phyloP scores from a whole-genome alignment of 1,140 invertebrate genomes.

The Ylistrum balloti region DNA sequence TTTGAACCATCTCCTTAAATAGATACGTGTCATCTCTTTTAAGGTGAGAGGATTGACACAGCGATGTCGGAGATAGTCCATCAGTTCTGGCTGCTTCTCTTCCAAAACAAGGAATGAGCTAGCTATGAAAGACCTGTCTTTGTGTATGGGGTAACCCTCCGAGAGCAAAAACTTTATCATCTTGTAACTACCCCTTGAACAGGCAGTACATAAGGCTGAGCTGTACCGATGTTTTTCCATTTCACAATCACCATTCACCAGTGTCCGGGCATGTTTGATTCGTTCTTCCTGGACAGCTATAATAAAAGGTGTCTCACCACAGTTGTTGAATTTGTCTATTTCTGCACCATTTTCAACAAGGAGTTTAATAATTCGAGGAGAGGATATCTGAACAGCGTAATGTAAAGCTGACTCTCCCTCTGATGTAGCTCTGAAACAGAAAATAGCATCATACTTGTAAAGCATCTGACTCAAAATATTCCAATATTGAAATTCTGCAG shows the following conservation, averaged over 20 bases:
- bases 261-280: slow-evolving; percentile 50
- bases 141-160: slow-evolving; percentile 63
- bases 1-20: slow-evolving; percentile 45
- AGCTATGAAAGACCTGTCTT: slow-evolving; percentile 55
- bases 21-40: slow-evolving; percentile 54
- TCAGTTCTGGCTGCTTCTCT: slow-evolving; percentile 49
- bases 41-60: slow-evolving; percentile 52
- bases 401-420: slow-evolving; percentile 65
- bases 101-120: slow-evolving; percentile 52
- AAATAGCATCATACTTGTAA: not conserved
- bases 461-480: no score
- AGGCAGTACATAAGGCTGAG: slow-evolving; percentile 60
- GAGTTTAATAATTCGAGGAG: slow-evolving; percentile 54
- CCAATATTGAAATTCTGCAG: no score
- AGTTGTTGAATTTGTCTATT: slow-evolving; percentile 57
- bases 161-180: slow-evolving; percentile 63
- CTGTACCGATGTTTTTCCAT: slow-evolving; percentile 59
- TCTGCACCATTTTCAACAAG: slow-evolving; percentile 59
- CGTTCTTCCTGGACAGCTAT: slow-evolving; percentile 58
- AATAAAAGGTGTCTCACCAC: slow-evolving; percentile 63
- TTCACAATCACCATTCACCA: slow-evolving; percentile 58
- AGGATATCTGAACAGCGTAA: slow-evolving; percentile 61
- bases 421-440: slow-evolving; percentile 43
- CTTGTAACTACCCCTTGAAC: slow-evolving; percentile 51
- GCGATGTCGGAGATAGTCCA: slow-evolving; percentile 55